phyloP scores from a whole-genome alignment of 2,113 vertebrate genomes.

The Microcebus tavaratra region DNA sequence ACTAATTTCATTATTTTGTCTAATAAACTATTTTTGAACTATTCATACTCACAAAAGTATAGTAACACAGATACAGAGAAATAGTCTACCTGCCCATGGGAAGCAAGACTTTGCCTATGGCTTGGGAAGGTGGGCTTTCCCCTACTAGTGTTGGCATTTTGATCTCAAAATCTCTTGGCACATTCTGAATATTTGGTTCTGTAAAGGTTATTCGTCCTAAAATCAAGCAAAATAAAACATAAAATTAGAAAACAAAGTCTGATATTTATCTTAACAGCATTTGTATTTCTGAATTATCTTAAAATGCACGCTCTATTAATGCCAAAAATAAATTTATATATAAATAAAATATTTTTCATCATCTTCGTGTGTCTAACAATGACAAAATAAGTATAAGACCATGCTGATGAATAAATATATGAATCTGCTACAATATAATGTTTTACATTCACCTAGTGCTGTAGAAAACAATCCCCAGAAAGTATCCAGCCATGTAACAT shows the following conservation, averaged over 20 bases:
- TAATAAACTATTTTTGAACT: not conserved
- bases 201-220: conserved; percentile 94
- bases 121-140: conserved; percentile 91
- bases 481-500: too few species aligned
- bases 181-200: conserved; percentile 98
- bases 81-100: conserved; percentile 77
- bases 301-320: not conserved
- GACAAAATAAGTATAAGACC: conserved; percentile 5
- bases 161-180: conserved; percentile 98
- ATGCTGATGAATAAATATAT: not conserved
- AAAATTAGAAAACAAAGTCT: not conserved
- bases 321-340: conserved; percentile 1
- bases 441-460: not conserved
- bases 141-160: conserved; percentile 89
- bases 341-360: conserved; percentile 25
- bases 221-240: conserved; percentile 57
- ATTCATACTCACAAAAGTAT: not conserved
- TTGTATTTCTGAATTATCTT: conserved; percentile 23
- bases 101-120: conserved; percentile 25
- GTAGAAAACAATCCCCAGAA: not conserved
- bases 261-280: not conserved
- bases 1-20: conserved; percentile 5
- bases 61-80: conserved; percentile 34
- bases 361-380: not conserved
- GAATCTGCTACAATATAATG: not conserved